Conservation (phyloP, 2,797 vertebrate species). For the Malurus splendens region DNA sequence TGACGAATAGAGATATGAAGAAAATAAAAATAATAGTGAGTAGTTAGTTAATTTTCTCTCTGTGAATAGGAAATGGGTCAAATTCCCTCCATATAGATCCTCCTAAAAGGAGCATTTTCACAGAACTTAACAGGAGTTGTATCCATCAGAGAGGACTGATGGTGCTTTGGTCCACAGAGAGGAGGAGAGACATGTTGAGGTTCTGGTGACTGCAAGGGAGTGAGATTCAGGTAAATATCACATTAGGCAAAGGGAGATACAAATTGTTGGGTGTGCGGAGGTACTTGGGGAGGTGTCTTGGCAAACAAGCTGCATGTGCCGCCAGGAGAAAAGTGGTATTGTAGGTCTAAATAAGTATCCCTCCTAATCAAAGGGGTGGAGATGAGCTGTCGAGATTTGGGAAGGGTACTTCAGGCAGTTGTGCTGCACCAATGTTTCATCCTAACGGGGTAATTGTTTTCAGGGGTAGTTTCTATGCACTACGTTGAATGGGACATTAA, state of each 20-base stretch:
- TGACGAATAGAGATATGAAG: not conserved
- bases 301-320: not conserved
- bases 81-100: not conserved
- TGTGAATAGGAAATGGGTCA: not conserved
- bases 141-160: not conserved
- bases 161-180: not conserved
- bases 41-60: not conserved
- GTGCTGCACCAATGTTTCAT: not conserved
- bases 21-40: not conserved
- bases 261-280: not conserved
- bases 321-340: not conserved
- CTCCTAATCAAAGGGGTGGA: not conserved
- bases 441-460: not conserved
- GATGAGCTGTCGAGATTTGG: not conserved
- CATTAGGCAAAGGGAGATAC: not conserved
- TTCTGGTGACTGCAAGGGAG: not conserved
- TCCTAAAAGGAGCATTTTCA: not conserved
- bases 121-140: not conserved
- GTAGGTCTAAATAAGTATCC: fast-evolving
- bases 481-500: not conserved
- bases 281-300: not conserved
- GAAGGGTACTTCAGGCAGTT: not conserved
- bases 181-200: not conserved
- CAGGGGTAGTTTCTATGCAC: not conserved
- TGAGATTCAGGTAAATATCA: not conserved